Base-by-base conservation (phyloP, 2,888 invertebrate genomes). In the Exocentrus adspersus region DNA sequence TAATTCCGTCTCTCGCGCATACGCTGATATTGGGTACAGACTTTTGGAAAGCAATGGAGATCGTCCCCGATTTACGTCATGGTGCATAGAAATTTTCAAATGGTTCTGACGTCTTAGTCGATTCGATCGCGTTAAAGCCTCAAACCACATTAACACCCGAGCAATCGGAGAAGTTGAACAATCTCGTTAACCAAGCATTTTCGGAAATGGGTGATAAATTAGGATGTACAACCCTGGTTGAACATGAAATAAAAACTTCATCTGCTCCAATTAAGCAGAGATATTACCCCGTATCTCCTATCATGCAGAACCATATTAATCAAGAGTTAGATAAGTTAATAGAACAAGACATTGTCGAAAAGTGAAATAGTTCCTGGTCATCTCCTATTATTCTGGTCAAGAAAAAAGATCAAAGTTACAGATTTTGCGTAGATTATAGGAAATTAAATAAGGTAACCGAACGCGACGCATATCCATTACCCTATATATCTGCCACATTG, bases 151-250 rank as follows among this genome's bases (percentile, higher is more conserved):
- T 56, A 3, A 16, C 42, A 2, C 3, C 19, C 0, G 43, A 56
- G 7, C 20, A 56, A 41, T 19, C 19, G 12, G 0, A n/a, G 7
- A 9, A 6, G 12, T 14, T 56, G 19, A 30, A 57, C 2, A 30
- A 41, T 5, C n/a, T 56, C 10, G 16, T 56, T 12, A 20, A 56
- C 9, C 10, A 46, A n/a, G 46, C 21, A 10, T 9, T 57, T 4
- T 5, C 45, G 2, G 30, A 46, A n/a, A 57, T 57, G 46, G 57
- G 57, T 1, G 14, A 43, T 7, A n/a, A 24, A 28, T 58, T 58
- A 37, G 48, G 58, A 14, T 58, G 58, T 30, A 58, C 58, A 9
- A 14, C n/a, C n/a, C 10, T 20, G 17, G 42, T 32, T 6, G 17
- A 52, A 30, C 52, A 52, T 32, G 2, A 6, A 0, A 52, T 52